Conservation (phyloP, 2,888 invertebrate species). For the Troides helena region DNA sequence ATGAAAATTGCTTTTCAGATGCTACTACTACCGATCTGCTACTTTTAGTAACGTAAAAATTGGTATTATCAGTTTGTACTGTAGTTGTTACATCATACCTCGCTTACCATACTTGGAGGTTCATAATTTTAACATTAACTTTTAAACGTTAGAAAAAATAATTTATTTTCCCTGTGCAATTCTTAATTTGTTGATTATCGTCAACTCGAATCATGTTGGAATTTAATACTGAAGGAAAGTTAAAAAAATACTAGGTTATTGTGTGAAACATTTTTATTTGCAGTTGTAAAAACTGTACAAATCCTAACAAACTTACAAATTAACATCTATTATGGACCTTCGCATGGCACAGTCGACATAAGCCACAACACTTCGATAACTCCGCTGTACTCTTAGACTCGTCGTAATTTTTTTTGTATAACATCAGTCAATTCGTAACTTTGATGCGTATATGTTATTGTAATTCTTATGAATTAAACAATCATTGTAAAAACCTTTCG, state of each 20-base stretch:
- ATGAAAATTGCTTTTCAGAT: background rate
- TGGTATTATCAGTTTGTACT: too few species aligned
- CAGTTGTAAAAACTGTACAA: slow-evolving; percentile 82
- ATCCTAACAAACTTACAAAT: slow-evolving; percentile 80
- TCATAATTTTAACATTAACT: too few species aligned
- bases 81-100: too few species aligned
- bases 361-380: slow-evolving; percentile 36
- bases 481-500: slow-evolving; percentile 23
- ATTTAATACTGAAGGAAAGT: background rate
- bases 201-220: background rate
- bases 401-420: slow-evolving; percentile 45
- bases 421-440: slow-evolving; percentile 50
- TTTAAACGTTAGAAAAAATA: too few species aligned
- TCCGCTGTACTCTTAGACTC: slow-evolving; percentile 44
- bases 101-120: too few species aligned
- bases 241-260: slow-evolving; percentile 48
- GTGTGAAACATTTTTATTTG: slow-evolving; percentile 78
- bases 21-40: background rate
- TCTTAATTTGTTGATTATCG: too few species aligned
- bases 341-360: slow-evolving; percentile 71
- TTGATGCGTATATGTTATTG: slow-evolving; percentile 32
- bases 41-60: background rate
- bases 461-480: slow-evolving; percentile 11
- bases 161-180: too few species aligned
- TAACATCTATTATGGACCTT: slow-evolving; percentile 78